Conservation (phyloP, 2,113 vertebrate species). For the Rhegmatorhina hoffmannsi region DNA sequence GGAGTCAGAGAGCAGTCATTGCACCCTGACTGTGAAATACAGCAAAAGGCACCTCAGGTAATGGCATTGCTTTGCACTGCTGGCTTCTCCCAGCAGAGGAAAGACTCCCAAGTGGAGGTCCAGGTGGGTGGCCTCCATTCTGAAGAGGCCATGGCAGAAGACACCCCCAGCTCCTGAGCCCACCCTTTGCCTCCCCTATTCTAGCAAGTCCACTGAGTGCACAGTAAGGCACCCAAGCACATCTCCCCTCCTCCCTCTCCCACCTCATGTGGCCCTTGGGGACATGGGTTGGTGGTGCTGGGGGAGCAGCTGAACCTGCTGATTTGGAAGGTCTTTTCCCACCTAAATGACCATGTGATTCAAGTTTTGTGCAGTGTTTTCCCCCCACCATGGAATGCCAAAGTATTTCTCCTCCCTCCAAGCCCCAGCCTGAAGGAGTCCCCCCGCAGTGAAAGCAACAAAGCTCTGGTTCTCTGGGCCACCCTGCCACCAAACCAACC, state of each 20-base stretch:
- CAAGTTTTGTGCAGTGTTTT: background rate
- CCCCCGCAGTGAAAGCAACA: background rate
- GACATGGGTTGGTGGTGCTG: background rate
- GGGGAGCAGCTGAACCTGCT: background rate
- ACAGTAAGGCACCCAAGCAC: background rate
- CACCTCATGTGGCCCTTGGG: background rate
- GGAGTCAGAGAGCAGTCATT: background rate
- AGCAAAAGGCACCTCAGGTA: background rate
- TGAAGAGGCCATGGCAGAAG: background rate
- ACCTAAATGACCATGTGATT: background rate
- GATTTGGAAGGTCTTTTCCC: background rate
- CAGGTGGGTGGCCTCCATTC: rapidly evolving
- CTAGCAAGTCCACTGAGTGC: background rate
- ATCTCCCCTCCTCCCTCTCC: background rate
- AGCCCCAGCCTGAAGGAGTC: background rate
- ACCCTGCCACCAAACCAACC: background rate
- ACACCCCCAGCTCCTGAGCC: background rate
- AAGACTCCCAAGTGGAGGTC: background rate
- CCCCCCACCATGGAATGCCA: background rate
- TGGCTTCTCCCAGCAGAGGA: background rate
- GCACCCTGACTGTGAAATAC: background rate
- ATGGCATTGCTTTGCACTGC: background rate
- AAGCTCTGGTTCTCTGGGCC: background rate
- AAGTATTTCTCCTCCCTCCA: background rate
- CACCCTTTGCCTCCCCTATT: background rate